Percentiles rank a stretch among this genome's conserved stretches.
Evolutionary conservation across 2,113 vertebrate species (phyloP).

Genomic region (Ailurus styani): DNA sequence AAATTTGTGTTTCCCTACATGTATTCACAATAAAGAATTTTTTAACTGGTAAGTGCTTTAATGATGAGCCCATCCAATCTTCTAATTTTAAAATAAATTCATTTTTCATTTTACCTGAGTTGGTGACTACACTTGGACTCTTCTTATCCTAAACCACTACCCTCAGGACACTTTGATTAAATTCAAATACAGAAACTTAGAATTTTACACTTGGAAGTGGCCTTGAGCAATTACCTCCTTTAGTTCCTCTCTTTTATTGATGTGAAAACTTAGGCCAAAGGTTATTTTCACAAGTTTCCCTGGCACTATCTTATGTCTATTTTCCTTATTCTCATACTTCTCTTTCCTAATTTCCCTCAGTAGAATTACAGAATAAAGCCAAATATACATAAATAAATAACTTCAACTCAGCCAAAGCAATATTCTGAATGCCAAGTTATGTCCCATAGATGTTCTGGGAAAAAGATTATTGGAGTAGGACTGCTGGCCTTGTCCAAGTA

Average conservation of each 20-base stretch:
- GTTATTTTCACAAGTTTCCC: neutral
- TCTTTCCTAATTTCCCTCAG: neutral
- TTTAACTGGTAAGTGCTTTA: neutral
- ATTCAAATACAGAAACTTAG: neutral
- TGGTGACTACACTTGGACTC: neutral
- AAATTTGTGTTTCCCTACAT: neutral
- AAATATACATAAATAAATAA: neutral
- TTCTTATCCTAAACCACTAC: neutral
- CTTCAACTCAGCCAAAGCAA: neutral
- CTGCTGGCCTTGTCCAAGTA: neutral
- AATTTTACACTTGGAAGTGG: neutral
- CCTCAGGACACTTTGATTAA: neutral
- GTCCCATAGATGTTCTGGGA: neutral
- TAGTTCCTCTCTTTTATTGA: neutral
- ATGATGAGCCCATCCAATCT: neutral
- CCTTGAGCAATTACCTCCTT: neutral
- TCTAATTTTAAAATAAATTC: neutral
- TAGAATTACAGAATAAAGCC: neutral
- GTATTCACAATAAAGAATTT: neutral
- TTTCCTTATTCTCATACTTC: neutral
- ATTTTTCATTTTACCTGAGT: neutral
- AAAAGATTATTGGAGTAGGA: neutral
- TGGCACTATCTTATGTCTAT: neutral
- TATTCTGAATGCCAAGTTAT: neutral
- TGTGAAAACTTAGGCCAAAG: neutral